Base-by-base conservation (phyloP, 1,140 invertebrate genomes). In the Magallana gigas region DNA sequence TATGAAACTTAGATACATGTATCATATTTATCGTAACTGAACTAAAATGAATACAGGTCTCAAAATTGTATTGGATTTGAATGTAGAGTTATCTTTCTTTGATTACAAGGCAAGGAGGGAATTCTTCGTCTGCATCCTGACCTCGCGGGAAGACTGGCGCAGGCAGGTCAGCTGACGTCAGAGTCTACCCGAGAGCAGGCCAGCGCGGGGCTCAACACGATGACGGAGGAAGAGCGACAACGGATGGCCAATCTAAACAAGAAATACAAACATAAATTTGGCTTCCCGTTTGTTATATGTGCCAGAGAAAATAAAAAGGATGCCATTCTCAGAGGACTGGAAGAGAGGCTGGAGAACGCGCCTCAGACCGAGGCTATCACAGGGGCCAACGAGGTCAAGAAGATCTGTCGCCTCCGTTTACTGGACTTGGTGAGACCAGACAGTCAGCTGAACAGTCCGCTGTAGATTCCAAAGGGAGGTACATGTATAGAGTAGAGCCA, bases 201-300 rank as follows among this genome's bases (percentile, higher is more conserved):
- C 85, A 93, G 93, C 87, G 96, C 96, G 1, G 96, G 96, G 1
- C 93, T 97, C 0, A 92, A 95, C 91, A 90, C 93, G 58, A 91
- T 97, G 23, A 95, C 95, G 6, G 87, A 90, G 18, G 95, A 96
- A 83, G 96, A 96, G 88, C 95, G 95, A 90, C 87, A 91, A 11
- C 91, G 93, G 60, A 94, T 97, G 56, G 95, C 95, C 84, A 89
- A 93, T 58, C 93, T 95, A 59, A 97, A 97, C 93, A 88, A 94
- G 89, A 93, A 94, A 84, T 97, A 97, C 90, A 96, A 96, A 93
- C 91, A 94, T 23, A 97, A 96, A 91, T 97, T 97, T 94, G 96
- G 96, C 59, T 97, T 97, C 93, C 96, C 97, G 8, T 97, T 97
- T 94, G 96, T 97, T 57, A 96, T 97, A 83, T 97, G 96, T 92